Conservation (phyloP, 2,888 invertebrate species). For the Lasioglossum zephyrum region DNA sequence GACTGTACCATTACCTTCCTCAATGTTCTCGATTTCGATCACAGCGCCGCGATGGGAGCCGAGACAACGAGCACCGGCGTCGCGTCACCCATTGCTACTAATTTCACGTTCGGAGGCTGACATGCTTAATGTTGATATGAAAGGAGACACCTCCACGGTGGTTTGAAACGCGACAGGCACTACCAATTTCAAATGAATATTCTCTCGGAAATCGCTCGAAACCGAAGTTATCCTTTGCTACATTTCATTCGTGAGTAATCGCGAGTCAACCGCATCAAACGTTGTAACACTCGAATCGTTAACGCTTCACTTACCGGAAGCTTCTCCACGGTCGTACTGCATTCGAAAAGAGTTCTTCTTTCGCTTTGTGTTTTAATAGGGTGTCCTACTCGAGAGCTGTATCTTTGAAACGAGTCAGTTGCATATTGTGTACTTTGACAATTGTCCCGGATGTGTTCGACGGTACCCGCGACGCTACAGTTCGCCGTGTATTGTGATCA, state of each 20-base stretch:
- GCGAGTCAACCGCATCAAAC: neutral
- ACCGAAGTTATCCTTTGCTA: neutral
- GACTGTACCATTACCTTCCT: conserved; percentile 44
- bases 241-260: neutral
- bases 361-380: neutral
- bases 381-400: neutral
- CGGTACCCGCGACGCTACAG: no score
- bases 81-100: conserved; percentile 22
- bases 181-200: neutral
- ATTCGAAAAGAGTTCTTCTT: neutral
- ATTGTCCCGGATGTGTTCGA: neutral
- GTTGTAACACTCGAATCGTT: neutral
- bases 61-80: conserved; percentile 6
- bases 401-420: neutral
- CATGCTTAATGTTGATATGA: conserved; percentile 13
- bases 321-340: neutral
- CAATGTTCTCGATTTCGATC: conserved; percentile 41
- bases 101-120: conserved; percentile 44
- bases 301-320: neutral
- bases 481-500: neutral
- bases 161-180: neutral
- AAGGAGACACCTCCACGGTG: neutral
- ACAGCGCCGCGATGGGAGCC: conserved; percentile 7
- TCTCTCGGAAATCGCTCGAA: neutral
- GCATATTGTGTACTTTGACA: neutral